Base-by-base conservation (phyloP, 2,888 invertebrate species). In the Hesperia comma region DNA sequence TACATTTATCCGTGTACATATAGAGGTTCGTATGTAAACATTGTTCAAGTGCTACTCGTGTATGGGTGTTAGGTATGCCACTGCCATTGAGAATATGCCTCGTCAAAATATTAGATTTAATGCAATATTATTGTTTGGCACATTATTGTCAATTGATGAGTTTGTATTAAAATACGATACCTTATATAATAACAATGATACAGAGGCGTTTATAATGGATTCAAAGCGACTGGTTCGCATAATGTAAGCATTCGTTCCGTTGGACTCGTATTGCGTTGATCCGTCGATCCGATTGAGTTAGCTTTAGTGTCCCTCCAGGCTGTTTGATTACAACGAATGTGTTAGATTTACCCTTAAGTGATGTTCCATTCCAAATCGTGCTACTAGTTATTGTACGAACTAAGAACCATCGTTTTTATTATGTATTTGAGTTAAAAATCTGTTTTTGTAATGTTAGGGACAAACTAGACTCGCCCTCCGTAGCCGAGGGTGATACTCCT, bases 321-420 rank as follows among this genome's bases (percentile, higher is more conserved):
- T 92, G 91, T 91, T 90, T 83, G 83, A 78, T 79, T 83, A 91
- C 92, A 92, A 92, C 92, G 91, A 92, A 91, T 85, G 76, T 77
- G 83, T 86, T 84, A 85, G 82, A 79, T 82, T 76, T 79, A 84
- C 79, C 78, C 78, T 77, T 80, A 79, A 77, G 79, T 79, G 76
- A 71, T 71, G 67, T 74, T 71, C 69, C 67, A 69, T 70, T 61
- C 67, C 67, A 61, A 70, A 51, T 74, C 71, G 68, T 71, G 72
- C 72, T 75, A 72, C 71, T 73, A 75, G 72, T 69, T 68, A 72
- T 73, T 72, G 71, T 71, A 54, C 68, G 63, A 68, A 19, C 6
- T 61, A 58, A 67, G 54, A 55, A 56, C 17, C 32, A 43, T 68
- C 62, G 37, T 56, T 67, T 68, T 33, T 63, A 60, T 61, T 68